A percentile compares a stretch with the other conserved stretches of the same genome.
Evolutionary conservation across 2,888 invertebrate species (phyloP).

Genomic region (Stenichneumon culpator): DNA sequence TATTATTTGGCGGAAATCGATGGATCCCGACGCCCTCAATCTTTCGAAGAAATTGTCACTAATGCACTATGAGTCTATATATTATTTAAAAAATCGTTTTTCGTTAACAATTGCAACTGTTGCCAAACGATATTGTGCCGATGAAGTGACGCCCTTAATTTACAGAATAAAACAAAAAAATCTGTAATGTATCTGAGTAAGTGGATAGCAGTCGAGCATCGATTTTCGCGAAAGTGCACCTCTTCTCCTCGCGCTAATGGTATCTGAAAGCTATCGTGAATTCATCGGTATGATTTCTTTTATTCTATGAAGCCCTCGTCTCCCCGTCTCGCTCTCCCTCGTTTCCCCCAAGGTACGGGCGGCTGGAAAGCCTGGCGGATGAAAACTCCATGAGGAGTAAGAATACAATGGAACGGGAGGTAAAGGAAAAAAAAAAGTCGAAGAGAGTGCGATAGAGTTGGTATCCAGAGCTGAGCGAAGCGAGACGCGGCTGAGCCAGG

Average conservation of each 20-base stretch:
- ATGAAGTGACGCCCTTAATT: neutral
- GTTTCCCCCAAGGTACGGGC: neutral
- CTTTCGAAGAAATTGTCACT: no score
- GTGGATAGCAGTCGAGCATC: conserved; percentile 22
- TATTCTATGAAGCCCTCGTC: conserved; percentile 15
- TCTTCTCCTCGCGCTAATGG: conserved; percentile 18
- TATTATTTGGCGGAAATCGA: no score
- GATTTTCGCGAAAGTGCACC: conserved; percentile 18
- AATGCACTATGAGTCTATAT: no score
- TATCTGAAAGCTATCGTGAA: conserved; percentile 43
- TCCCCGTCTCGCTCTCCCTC: neutral
- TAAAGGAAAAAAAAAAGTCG: neutral
- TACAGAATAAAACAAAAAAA: neutral
- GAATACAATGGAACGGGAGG: conserved; percentile 35
- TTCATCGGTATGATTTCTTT: conserved; percentile 57
- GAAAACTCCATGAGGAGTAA: conserved; percentile 56
- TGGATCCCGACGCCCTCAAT: no score
- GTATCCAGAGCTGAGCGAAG: conserved; percentile 26
- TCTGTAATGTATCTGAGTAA: neutral
- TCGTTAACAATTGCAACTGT: neutral
- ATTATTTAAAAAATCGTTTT: no score
- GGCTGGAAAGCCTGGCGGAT: conserved; percentile 29
- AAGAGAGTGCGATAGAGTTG: neutral
- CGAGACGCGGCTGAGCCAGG: conserved; percentile 63
- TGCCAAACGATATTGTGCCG: no score